Conservation (phyloP, 2,797 vertebrate species). For the Glossophaga mutica region DNA sequence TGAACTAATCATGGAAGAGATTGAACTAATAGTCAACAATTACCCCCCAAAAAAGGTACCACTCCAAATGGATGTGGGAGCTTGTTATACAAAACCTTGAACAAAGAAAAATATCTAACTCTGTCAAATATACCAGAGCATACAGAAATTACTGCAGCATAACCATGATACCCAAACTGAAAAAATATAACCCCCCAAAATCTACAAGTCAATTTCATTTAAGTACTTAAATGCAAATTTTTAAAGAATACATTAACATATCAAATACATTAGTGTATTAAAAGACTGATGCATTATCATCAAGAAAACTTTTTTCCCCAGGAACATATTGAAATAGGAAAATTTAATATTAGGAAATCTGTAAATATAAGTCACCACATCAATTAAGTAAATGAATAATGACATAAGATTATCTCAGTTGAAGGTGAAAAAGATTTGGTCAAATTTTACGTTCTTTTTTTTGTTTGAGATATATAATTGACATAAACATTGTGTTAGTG, state of each 20-base stretch:
- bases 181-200: not conserved
- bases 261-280: not conserved
- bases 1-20: not conserved
- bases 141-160: not conserved
- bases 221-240: not conserved
- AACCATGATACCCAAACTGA: not conserved
- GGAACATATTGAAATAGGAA: not conserved
- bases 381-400: constrained; percentile 25
- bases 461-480: not conserved
- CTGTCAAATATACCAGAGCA: not conserved
- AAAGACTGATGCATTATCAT: not conserved
- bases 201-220: not conserved
- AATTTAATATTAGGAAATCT: not conserved
- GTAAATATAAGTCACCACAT: not conserved
- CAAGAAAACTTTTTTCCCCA: not conserved
- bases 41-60: not conserved
- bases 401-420: constrained; percentile 4
- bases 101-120: not conserved
- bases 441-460: not conserved
- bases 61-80: not conserved
- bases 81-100: not conserved
- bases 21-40: not conserved
- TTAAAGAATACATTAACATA: not conserved
- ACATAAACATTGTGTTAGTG: not conserved
- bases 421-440: not conserved